A percentile compares a stretch with the other conserved stretches of the same genome.
Conservation (phyloP, 30 jellyfish, hydroid and myxozoan species). For the Aurelia aurita region DNA sequence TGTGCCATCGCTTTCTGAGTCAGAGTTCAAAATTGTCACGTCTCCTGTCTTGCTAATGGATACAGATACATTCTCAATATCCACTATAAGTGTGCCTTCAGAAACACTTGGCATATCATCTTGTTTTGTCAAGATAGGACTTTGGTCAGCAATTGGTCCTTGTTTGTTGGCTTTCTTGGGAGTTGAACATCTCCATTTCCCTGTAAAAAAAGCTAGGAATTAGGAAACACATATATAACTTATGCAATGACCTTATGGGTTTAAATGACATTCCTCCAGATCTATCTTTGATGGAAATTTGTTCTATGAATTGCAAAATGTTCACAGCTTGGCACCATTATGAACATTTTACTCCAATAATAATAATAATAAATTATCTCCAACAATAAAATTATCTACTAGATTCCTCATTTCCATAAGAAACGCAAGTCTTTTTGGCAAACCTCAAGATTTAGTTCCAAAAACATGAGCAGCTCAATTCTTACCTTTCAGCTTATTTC, state of each 20-base stretch:
- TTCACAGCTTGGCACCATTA: too few relatives aligned
- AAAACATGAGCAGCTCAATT: slow-evolving; percentile 13
- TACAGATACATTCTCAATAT: slow-evolving; percentile 27
- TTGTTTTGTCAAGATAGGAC: slow-evolving; percentile 18
- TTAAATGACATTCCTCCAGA: slow-evolving; percentile 10
- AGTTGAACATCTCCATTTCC: slow-evolving; percentile 13
- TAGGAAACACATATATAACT: slow-evolving; percentile 4
- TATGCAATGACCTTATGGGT: neutral
- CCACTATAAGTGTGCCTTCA: slow-evolving; percentile 16
- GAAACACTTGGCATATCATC: slow-evolving; percentile 9
- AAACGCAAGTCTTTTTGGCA: neutral
- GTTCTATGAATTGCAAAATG: too few relatives aligned
- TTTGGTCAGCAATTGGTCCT: slow-evolving; percentile 3
- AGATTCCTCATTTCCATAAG: neutral
- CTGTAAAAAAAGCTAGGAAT: slow-evolving; percentile 11
- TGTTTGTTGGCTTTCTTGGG: slow-evolving; percentile 3
- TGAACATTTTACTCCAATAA: too few relatives aligned
- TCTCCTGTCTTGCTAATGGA: slow-evolving; percentile 15
- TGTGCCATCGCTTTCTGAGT: too few relatives aligned
- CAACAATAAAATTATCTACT: too few relatives aligned
- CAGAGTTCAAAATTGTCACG: slow-evolving; percentile 14
- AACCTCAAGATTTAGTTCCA: neutral
- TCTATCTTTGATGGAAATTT: too few relatives aligned
- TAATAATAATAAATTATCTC: too few relatives aligned
- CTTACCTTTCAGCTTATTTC: neutral